Percentiles rank a stretch among this genome's conserved stretches.
Conservation (phyloP, 2,888 invertebrate genomes). For the Tyria jacobaeae region DNA sequence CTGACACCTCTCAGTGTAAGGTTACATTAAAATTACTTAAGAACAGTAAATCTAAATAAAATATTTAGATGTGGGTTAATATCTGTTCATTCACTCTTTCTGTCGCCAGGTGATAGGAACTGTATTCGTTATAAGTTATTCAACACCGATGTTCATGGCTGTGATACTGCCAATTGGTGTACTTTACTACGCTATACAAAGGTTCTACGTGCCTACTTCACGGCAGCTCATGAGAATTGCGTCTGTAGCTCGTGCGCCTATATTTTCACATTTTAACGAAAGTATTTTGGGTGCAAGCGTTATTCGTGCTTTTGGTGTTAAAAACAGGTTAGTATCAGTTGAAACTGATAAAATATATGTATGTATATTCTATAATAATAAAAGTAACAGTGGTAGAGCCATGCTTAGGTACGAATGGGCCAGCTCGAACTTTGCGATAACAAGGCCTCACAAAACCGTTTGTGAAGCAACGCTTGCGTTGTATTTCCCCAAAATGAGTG, state of each 20-base stretch:
- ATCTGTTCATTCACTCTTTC: neutral
- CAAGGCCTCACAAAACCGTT: no score
- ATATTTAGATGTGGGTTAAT: neutral
- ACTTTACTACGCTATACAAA: constrained; percentile 95
- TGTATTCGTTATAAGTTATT: constrained; percentile 93
- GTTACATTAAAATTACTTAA: no score
- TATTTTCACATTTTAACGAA: constrained; percentile 98
- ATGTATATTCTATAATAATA: neutral
- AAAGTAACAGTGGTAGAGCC: no score
- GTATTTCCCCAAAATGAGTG: no score
- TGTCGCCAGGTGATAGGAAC: constrained; percentile 92
- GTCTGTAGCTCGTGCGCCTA: constrained; percentile 97
- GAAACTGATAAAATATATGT: neutral
- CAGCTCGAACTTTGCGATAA: no score
- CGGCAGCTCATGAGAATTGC: constrained; percentile 97
- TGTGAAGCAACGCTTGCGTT: no score
- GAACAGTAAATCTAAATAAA: neutral
- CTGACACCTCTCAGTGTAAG: no score
- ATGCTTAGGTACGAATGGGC: no score
- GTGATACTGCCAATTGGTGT: constrained; percentile 93
- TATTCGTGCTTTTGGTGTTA: constrained; percentile 94
- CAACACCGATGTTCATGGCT: constrained; percentile 93
- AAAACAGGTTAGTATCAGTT: constrained; percentile 80
- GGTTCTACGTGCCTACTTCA: constrained; percentile 97
- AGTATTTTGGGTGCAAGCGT: constrained; percentile 95